Evolutionary conservation across 2,113 vertebrate species (phyloP), one percentile per base, ranked within the genome.

Genomic region (Seriola aureovittata): DNA sequence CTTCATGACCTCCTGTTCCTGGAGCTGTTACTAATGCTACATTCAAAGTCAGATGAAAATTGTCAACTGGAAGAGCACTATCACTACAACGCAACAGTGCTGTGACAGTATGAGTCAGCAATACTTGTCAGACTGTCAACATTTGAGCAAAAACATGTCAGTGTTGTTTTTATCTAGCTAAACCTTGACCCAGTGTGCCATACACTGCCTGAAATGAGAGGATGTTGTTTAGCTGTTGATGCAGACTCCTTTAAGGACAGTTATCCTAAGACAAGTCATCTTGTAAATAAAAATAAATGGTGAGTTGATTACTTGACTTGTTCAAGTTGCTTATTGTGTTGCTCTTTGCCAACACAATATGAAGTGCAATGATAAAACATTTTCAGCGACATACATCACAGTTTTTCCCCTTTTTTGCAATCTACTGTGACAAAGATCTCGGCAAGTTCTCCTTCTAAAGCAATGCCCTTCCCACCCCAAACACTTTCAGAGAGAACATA

Each of bases 31-130:
- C 46, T 74, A 81, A 77, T 66, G 59, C 42, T 42, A 11, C 70
- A 66, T 80, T 87, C 70, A 74, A 71, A 71, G 66, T 67, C 67
- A 72, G 23, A 63, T 48, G 38, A 55, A 84, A 63, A 68, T 4
- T n/a, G 25, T n/a, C 75, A 64, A 8, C 72, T 57, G 25, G 23
- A 32, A 2, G 21, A 50, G 29, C 29, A 29, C 29, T 29, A 29
- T 29, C 29, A 29, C 29, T 29, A 29, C 29, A 29, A 29, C 29
- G 29, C 29, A 29, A 29, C 2, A 29, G 29, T 29, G 29, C 11
- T 16, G 46, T 64, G 50, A 80, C 42, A 32, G 57, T 40, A 38
- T 66, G 60, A 89, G 34, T 75, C 50, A 48, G 71, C 23, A 3
- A 13, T 69, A 68, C 68, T 75, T 78, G 54, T 78, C 70, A 78